phyloP scores from a whole-genome alignment of 2,888 invertebrate genomes.

The Seira ritae region DNA sequence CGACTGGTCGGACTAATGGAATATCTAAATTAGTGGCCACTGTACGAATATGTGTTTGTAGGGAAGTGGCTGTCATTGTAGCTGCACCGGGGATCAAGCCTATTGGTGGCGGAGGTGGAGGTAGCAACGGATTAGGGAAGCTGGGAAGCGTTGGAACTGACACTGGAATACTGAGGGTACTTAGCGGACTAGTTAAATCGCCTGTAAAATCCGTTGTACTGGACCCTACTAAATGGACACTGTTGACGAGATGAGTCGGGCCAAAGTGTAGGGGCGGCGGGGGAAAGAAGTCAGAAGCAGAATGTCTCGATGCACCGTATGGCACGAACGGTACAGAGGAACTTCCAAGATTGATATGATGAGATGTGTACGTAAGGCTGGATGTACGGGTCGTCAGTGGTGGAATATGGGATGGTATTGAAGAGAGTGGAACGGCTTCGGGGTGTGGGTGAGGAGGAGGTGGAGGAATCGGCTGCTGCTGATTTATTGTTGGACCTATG shows the following conservation, averaged over 20 bases:
- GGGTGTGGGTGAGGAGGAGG: slow-evolving; percentile 24
- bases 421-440: slow-evolving; percentile 7
- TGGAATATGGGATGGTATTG: slow-evolving; percentile 33
- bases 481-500: neutral
- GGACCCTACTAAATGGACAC: slow-evolving; percentile 68
- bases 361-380: slow-evolving; percentile 49
- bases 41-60: slow-evolving; percentile 72
- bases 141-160: slow-evolving; percentile 60
- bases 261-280: slow-evolving; percentile 64
- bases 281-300: slow-evolving; percentile 48
- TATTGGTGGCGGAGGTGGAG: slow-evolving; percentile 45
- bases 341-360: slow-evolving; percentile 50
- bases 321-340: slow-evolving; percentile 53
- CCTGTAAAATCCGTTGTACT: slow-evolving; percentile 49
- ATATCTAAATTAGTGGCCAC: slow-evolving; percentile 73
- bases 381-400: slow-evolving; percentile 42
- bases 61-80: slow-evolving; percentile 66
- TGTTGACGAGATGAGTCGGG: slow-evolving; percentile 68
- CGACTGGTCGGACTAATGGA: slow-evolving; percentile 71
- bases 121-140: slow-evolving; percentile 44
- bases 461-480: slow-evolving; percentile 1
- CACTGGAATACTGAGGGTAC: slow-evolving; percentile 67
- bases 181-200: slow-evolving; percentile 52
- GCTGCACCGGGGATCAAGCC: slow-evolving; percentile 51
- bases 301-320: slow-evolving; percentile 23